Percentiles rank a stretch among this genome's conserved stretches.
Evolutionary conservation across 2,888 invertebrate genomes (phyloP).

Genomic region (Margaritifera margaritifera): DNA sequence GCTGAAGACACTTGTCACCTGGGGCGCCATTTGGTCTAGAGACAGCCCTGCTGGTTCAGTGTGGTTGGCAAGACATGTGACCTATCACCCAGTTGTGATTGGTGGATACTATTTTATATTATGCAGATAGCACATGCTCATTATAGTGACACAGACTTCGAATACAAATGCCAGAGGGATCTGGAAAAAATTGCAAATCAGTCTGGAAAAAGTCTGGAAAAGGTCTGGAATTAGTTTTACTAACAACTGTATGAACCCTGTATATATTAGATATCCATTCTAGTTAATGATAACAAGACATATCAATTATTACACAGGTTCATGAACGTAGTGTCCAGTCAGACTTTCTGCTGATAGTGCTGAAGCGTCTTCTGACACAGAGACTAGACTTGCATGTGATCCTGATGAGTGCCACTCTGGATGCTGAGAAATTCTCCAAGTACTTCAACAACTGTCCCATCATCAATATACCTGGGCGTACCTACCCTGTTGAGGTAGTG

Average conservation of each 20-base stretch:
- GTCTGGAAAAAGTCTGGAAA: too few relatives aligned
- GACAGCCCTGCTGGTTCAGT: too few relatives aligned
- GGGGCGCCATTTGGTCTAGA: too few relatives aligned
- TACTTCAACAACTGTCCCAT: slow-evolving; percentile 69
- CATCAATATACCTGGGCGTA: slow-evolving; percentile 66
- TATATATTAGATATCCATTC: neutral
- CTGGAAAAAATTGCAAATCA: too few relatives aligned
- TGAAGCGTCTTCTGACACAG: slow-evolving; percentile 53
- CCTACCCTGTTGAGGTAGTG: slow-evolving; percentile 62
- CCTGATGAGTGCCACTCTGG: slow-evolving; percentile 71
- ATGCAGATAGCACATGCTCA: too few relatives aligned
- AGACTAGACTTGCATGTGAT: slow-evolving; percentile 64
- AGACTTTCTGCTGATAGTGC: slow-evolving; percentile 67
- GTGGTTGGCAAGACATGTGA: too few relatives aligned
- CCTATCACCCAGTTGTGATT: too few relatives aligned
- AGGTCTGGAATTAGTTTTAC: too few relatives aligned
- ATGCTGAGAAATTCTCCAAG: slow-evolving; percentile 65
- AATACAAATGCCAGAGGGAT: neutral
- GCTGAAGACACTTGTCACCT: too few relatives aligned
- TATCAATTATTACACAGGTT: slow-evolving; percentile 49
- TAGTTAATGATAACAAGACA: neutral
- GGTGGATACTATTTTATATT: too few relatives aligned
- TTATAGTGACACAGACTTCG: too few relatives aligned
- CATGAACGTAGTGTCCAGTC: slow-evolving; percentile 70
- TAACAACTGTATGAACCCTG: neutral